Percentiles rank a stretch among this genome's conserved stretches.
phyloP scores from a whole-genome alignment of 1,140 invertebrate species.

The Leptinotarsa undecemlineata region DNA sequence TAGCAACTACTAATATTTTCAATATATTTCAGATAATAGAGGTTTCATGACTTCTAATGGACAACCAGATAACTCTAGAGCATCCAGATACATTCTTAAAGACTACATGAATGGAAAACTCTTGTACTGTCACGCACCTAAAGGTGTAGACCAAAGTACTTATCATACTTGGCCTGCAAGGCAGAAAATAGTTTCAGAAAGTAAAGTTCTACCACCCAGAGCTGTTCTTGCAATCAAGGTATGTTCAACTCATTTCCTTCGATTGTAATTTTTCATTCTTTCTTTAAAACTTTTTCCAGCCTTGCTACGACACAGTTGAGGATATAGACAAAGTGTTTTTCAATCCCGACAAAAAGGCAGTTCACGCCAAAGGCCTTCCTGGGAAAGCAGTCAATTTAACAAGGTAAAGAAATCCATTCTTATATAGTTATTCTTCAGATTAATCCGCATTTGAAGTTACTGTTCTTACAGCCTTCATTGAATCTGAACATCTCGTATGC shows the following conservation, averaged over 20 bases:
- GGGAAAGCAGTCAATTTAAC: not conserved
- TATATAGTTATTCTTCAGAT: too few relatives aligned
- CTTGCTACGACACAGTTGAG: conserved; percentile 54
- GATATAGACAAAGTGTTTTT: conserved; percentile 68
- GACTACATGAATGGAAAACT: conserved; percentile 92
- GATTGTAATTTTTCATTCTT: not conserved
- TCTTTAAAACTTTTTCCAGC: conserved; percentile 44
- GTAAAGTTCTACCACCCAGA: conserved; percentile 57
- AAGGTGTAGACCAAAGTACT: conserved; percentile 67
- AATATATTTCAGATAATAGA: conserved; percentile 71
- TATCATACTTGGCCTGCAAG: conserved; percentile 68
- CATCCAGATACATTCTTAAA: conserved; percentile 88
- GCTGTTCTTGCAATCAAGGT: conserved; percentile 62
- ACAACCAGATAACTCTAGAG: conserved; percentile 88
- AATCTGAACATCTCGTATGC: too few relatives aligned
- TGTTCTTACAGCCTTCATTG: too few relatives aligned
- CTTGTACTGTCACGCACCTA: conserved; percentile 83
- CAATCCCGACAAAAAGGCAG: conserved; percentile 48
- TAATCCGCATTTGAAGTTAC: too few relatives aligned
- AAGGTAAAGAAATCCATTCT: too few relatives aligned
- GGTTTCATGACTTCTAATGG: conserved; percentile 96
- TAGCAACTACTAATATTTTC: too few relatives aligned
- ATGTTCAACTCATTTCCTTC: conserved; percentile 29
- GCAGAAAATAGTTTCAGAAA: conserved; percentile 50
- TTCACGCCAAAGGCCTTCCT: conserved; percentile 58